Evolutionary conservation across 2,113 vertebrate species (phyloP), one percentile per base, ranked within the genome.

Genomic region (Halichoeres trimaculatus): DNA sequence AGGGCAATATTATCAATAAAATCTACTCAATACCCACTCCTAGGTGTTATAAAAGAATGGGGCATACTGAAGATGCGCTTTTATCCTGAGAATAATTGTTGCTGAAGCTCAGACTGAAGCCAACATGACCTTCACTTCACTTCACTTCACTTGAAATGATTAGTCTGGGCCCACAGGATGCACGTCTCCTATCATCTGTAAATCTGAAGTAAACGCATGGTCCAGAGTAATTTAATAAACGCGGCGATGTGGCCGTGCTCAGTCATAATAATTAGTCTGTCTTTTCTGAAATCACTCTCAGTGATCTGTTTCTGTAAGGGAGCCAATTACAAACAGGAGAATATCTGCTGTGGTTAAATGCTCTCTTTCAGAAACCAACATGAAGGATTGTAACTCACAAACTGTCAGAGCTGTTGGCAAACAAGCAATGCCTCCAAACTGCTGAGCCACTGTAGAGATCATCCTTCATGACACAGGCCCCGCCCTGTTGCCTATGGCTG

Each of bases 91-190:
- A 43, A 43, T 43, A 43, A 43, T 43, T 43, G 41, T 13, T 12
- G 53, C 74, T 35, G 61, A 57, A 78, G 72, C 60, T 58, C 56
- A 5, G 13, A 13, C 30, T 14, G 41, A 43, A 43, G 70, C 63
- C 67, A 84, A 75, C 58, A 76, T 82, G 87, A 90, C 90, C 85
- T 93, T 91, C 86, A 83, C 87, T 66, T 89, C 83, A 83, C 87
- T 66, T 89, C 83, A 76, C 87, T 70, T 88, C 85, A 78, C 90
- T 80, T 59, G 52, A 88, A 85, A 58, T 84, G 81, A 91, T 94
- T 90, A 82, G 74, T 80, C 71, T 74, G 81, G 68, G 70, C 58
- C 84, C 81, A 68, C 47, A 66, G 64, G 78, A 80, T 72, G 40
- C 75, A 43, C 64, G 57, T 84, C 72, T 82, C 84, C 77, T 81